Conservation (phyloP, 2,888 invertebrate genomes). For the Brachyptera putata region DNA sequence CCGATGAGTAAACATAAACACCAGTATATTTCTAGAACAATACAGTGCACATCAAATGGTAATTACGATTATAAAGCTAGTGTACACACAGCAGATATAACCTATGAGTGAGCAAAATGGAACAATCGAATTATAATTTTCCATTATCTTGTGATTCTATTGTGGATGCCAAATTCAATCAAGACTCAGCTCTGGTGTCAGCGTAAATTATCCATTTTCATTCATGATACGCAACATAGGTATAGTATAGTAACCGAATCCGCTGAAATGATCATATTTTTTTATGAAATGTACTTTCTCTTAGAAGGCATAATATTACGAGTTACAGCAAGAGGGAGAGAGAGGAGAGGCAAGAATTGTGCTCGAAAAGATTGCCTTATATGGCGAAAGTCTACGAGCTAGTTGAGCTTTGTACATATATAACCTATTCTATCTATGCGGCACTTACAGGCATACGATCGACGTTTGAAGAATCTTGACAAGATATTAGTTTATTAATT, state of each 20-base stretch:
- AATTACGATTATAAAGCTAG: no score
- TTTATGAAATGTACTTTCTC: background rate
- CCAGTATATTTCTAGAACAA: no score
- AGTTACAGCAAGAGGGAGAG: no score
- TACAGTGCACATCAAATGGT: no score
- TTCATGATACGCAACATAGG: background rate
- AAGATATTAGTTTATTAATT: no score
- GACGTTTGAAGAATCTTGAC: no score
- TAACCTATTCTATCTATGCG: background rate
- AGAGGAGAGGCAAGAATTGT: background rate
- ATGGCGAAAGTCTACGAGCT: slow-evolving; percentile 25
- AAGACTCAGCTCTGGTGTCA: background rate
- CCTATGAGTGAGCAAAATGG: slow-evolving; percentile 16
- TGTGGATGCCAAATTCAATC: slow-evolving; percentile 8
- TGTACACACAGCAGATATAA: slow-evolving; percentile 12
- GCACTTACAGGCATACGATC: no score
- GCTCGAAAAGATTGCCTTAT: slow-evolving; percentile 25
- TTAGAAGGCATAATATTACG: no score
- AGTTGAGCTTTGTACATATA: no score
- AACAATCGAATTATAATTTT: slow-evolving; percentile 13
- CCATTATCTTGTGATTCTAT: slow-evolving; percentile 12
- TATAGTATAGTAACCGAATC: no score
- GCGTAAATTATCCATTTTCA: background rate
- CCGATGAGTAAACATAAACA: background rate
- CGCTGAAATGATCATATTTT: background rate